phyloP scores from a whole-genome alignment of 2,888 invertebrate genomes.

The Lordiphosa fenestrarum region DNA sequence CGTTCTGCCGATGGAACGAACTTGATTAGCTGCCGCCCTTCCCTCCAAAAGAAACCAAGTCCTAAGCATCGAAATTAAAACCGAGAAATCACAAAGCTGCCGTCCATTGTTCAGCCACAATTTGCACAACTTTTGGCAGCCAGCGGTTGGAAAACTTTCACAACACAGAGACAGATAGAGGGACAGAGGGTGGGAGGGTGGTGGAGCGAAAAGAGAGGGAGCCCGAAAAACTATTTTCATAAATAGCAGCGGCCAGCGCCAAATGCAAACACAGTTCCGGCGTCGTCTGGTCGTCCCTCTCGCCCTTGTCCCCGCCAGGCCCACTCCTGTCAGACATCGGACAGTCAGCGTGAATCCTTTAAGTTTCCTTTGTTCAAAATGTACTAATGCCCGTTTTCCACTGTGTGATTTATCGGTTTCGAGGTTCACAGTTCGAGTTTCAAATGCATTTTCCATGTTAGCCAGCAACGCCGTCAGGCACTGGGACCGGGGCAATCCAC shows the following conservation, averaged over 20 bases:
- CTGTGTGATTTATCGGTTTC: constrained; percentile 76
- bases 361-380: constrained; percentile 67
- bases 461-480: constrained; percentile 19
- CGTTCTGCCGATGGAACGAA: constrained; percentile 22
- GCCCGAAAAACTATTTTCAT: constrained; percentile 64
- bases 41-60: constrained; percentile 25
- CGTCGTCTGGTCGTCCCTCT: constrained; percentile 27
- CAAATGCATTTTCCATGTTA: constrained; percentile 74
- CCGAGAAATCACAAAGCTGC: constrained; percentile 60
- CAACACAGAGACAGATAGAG: constrained; percentile 21
- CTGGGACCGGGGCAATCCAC: constrained; percentile 30
- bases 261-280: constrained; percentile 36
- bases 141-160: constrained; percentile 64
- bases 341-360: constrained; percentile 67
- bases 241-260: constrained; percentile 60
- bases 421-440: constrained; percentile 73
- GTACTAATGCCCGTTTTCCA: constrained; percentile 75
- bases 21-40: constrained; percentile 46
- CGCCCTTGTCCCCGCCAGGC: constrained; percentile 17
- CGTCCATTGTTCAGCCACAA: constrained; percentile 61
- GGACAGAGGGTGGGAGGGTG: background rate
- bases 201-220: background rate
- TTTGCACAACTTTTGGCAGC: constrained; percentile 67
- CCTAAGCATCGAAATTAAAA: constrained; percentile 57
- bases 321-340: constrained; percentile 36